Evolutionary conservation across 2,888 invertebrate species (phyloP), one percentile per base, ranked within the genome.

Genomic region (Cremastobaeus sp.): DNA sequence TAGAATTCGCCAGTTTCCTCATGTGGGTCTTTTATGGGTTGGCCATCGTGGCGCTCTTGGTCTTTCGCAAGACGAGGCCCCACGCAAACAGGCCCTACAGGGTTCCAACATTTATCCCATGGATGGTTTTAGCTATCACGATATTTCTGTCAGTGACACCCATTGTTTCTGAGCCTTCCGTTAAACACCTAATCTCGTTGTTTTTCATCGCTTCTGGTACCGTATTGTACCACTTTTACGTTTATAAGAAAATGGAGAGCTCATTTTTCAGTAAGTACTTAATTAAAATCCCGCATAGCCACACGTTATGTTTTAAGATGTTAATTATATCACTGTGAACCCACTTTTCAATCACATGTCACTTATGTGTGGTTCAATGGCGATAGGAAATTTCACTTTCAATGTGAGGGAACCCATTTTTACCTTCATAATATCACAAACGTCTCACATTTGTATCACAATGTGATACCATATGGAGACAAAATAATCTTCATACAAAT

Each of bases 21-120:
- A 93, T 95, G 15, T 96, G 96, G 96, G 91, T 95, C 71, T 95
- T 95, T 88, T 96, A 96, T 85, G 96, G 95, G 0, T 87, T 92
- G 0, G 94, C 95, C 0, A 94, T 96, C 93, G 90, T 94, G 0
- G 92, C 95, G 0, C 88, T 96, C 12, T 86, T 96, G 28, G 90
- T 95, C 0, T 88, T 96, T 81, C 88, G 96, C 43, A 91, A 87
- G 79, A 95, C 93, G 0, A 92, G 92, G 82, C 91, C 92, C 2
- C 87, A 93, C 68, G 91, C 90, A 17, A 90, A 89, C 0, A 89
- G 96, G 64, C 95, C 95, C 0, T 95, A 95, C 81, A 91, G 91
- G 84, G 93, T 94, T 6, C 93, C 94, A 1, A 91, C 92, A 6
- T 80, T 91, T 4, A 91, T 96, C 65, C 95, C 95, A 0, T 91